These are phyloP conservation scores for Porites australiensis DNA, from an alignment of 64 coral and sea anemone species.

Conservation along the genomic window DNA sequence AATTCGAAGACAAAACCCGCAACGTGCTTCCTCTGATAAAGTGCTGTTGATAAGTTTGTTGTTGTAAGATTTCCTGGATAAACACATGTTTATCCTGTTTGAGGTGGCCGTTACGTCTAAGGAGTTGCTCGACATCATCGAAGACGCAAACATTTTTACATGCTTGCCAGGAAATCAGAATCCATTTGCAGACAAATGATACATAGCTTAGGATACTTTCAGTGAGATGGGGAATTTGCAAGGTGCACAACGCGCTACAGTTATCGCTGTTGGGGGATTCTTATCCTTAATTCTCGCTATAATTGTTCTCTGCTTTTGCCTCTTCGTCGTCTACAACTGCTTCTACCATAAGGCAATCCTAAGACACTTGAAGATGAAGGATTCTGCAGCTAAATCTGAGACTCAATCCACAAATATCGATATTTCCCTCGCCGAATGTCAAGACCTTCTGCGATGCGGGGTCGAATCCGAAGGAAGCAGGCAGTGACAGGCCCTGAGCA, in stretches of 20 bases:
- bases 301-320: constrained; percentile 15
- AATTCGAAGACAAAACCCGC: no score
- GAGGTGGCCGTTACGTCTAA: no score
- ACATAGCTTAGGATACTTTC: neutral
- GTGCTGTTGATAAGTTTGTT: no score
- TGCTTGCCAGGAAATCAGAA: no score
- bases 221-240: neutral
- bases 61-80: no score
- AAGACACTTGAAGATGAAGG: neutral
- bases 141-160: no score
- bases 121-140: no score
- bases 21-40: no score
- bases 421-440: neutral
- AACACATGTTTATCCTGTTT: no score
- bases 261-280: neutral
- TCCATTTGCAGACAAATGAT: no score
- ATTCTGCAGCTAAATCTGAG: neutral
- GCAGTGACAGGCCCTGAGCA: neutral
- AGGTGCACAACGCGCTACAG: neutral
- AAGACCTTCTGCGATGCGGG: neutral
- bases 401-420: neutral
- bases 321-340: constrained; percentile 16
- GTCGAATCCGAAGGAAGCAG: neutral
- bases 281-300: constrained; percentile 5
- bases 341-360: neutral